Evolutionary conservation across 2,888 invertebrate species (phyloP).

Genomic region (Tolmerus cingulatus): DNA sequence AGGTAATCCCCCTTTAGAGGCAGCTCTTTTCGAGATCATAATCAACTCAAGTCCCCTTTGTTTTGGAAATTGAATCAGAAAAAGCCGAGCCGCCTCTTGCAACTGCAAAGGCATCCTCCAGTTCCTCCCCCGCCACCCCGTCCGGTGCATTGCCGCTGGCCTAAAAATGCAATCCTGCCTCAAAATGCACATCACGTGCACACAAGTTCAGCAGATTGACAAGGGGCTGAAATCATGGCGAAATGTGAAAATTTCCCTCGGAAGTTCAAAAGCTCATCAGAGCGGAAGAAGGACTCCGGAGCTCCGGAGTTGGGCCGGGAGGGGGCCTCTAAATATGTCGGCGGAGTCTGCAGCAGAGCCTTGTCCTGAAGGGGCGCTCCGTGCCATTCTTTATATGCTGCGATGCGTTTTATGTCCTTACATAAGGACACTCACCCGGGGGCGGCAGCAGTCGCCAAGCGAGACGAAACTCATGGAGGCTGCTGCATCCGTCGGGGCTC

Average conservation of each 20-base stretch:
- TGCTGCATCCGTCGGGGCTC: background rate
- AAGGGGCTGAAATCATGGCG: conserved; percentile 21
- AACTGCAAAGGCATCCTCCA: background rate
- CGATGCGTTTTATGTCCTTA: conserved; percentile 29
- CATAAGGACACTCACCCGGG: conserved; percentile 4
- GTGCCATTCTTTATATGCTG: conserved; percentile 19
- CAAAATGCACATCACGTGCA: conserved; percentile 33
- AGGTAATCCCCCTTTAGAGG: background rate
- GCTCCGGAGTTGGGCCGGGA: background rate
- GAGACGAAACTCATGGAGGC: background rate
- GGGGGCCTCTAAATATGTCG: background rate
- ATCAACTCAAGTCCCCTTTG: conserved; percentile 31
- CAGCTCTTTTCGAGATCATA: conserved; percentile 6
- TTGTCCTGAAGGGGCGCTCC: conserved; percentile 1
- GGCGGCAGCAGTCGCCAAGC: background rate
- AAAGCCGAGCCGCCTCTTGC: background rate
- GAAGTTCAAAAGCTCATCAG: conserved; percentile 24
- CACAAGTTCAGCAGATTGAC: conserved; percentile 23
- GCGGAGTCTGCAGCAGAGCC: background rate
- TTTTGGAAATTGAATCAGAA: conserved; percentile 20
- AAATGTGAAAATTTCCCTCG: conserved; percentile 29
- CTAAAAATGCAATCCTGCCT: conserved; percentile 29
- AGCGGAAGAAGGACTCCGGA: conserved; percentile 12
- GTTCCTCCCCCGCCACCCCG: background rate
- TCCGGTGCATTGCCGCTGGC: background rate